phyloP scores from a whole-genome alignment of 2,797 vertebrate species.

The Crocodylus rhombifer region DNA sequence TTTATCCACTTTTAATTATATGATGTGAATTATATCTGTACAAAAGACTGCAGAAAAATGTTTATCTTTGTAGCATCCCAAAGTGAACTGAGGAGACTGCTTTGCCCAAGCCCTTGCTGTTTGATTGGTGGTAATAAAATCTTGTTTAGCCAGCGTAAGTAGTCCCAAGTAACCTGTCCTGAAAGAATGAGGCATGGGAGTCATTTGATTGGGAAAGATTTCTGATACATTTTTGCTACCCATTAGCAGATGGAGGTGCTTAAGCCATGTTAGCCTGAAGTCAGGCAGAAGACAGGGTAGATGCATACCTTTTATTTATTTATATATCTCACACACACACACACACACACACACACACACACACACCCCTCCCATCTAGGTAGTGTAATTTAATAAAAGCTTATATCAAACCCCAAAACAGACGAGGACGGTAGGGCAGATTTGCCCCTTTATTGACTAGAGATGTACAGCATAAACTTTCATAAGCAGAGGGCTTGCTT shows the following conservation, averaged over 20 bases:
- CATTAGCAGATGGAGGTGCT: too few species aligned
- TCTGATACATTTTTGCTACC: not conserved
- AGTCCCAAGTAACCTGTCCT: not conserved
- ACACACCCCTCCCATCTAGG: too few species aligned
- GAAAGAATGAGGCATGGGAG: not conserved
- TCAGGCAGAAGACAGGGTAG: too few species aligned
- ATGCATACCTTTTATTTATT: too few species aligned
- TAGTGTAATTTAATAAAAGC: not conserved
- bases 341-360: too few species aligned
- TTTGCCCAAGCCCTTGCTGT: not conserved
- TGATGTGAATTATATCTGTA: not conserved
- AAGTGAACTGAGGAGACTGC: not conserved
- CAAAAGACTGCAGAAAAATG: not conserved
- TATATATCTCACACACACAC: too few species aligned
- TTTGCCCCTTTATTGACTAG: too few species aligned
- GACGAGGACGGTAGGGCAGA: too few species aligned
- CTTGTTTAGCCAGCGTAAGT: not conserved
- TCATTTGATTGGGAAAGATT: not conserved
- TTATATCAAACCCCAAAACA: too few species aligned
- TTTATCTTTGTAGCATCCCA: not conserved
- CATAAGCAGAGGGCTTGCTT: too few species aligned
- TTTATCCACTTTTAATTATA: not conserved
- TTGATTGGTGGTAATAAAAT: not conserved
- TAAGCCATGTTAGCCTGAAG: too few species aligned
- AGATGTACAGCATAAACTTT: too few species aligned